Evolutionary conservation across 2,797 vertebrate genomes (phyloP).

Genomic region (Rhinophrynus dorsalis): DNA sequence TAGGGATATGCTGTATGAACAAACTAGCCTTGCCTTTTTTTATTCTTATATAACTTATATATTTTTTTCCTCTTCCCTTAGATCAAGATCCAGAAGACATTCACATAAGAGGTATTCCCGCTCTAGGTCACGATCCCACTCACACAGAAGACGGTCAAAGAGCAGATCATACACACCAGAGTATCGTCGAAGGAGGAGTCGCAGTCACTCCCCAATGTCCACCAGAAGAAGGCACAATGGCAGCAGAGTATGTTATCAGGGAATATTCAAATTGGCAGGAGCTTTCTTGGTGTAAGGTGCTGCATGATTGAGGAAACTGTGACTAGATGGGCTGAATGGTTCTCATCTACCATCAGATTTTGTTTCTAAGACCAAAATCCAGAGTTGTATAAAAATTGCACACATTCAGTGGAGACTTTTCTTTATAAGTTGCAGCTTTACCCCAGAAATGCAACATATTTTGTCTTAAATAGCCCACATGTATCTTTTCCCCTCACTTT

Average conservation of each 20-base stretch:
- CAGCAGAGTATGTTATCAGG: constrained; percentile 79
- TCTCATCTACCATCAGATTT: too few species aligned
- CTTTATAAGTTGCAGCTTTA: too few species aligned
- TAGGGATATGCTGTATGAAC: too few species aligned
- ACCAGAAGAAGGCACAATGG: constrained; percentile 81
- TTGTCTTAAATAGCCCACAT: too few species aligned
- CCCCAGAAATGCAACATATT: too few species aligned
- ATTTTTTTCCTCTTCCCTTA: constrained; percentile 56
- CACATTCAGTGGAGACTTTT: too few species aligned
- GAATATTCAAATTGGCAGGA: neutral
- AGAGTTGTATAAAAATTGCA: too few species aligned
- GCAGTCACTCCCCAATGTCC: constrained; percentile 88
- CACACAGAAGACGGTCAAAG: constrained; percentile 82
- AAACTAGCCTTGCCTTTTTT: neutral
- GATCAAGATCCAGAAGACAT: constrained; percentile 83
- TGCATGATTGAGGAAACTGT: too few species aligned
- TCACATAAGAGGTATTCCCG: constrained; percentile 83
- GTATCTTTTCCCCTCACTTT: too few species aligned
- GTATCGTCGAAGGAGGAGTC: constrained; percentile 81
- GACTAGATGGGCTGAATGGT: too few species aligned
- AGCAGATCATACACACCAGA: constrained; percentile 87
- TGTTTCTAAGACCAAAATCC: too few species aligned
- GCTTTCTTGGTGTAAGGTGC: neutral
- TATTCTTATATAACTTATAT: neutral
- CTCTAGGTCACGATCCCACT: constrained; percentile 82